Conservation (phyloP, 1,140 invertebrate genomes). For the Zophobas morio region DNA sequence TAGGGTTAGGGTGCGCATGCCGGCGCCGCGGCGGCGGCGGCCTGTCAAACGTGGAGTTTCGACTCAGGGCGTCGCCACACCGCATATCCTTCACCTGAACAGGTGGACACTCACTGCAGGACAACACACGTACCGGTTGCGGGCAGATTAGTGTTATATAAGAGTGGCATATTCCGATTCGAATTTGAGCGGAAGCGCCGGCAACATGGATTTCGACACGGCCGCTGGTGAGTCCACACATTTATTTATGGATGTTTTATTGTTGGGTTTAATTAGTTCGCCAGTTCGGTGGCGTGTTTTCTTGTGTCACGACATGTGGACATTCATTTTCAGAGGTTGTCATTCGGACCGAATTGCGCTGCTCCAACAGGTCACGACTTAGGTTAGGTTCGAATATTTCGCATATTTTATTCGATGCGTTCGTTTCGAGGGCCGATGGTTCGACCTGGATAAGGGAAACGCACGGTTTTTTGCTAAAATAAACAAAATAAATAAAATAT, state of each 20-base stretch:
- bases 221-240: constrained; percentile 53
- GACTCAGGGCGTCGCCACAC: constrained; percentile 61
- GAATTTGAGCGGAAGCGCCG: constrained; percentile 35
- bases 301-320: constrained; percentile 33
- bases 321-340: constrained; percentile 15
- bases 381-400: constrained; percentile 21
- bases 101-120: constrained; percentile 56
- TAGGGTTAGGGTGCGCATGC: constrained; percentile 59
- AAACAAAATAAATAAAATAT: constrained; percentile 1
- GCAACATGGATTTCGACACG: constrained; percentile 50
- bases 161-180: constrained; percentile 43
- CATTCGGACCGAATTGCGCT: not conserved
- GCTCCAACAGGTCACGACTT: constrained; percentile 20
- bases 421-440: not conserved
- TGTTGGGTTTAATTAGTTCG: constrained; percentile 5
- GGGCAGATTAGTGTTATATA: constrained; percentile 45
- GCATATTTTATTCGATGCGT: constrained; percentile 16
- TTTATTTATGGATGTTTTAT: constrained; percentile 42
- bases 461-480: not conserved
- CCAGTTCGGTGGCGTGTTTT: constrained; percentile 11
- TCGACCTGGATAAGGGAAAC: not conserved
- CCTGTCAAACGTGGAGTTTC: constrained; percentile 60
- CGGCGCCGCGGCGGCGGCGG: constrained; percentile 58
- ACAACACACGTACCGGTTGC: constrained; percentile 51
- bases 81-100: constrained; percentile 57